These are phyloP conservation scores for Antrozous pallidus DNA, from an alignment of 2,797 vertebrate genomes.

Conservation along the genomic window DNA sequence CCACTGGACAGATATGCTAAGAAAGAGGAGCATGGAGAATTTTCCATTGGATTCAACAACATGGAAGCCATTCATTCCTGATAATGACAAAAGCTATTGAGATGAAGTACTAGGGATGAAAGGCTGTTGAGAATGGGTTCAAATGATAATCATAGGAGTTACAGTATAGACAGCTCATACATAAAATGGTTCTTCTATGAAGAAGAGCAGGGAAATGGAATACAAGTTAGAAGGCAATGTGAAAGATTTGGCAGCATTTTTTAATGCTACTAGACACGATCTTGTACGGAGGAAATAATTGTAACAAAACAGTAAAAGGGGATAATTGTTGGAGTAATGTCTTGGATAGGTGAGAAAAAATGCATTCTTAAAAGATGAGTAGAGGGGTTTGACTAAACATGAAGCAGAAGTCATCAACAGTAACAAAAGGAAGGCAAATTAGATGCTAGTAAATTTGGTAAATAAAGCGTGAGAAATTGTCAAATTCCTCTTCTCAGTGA, in stretches of 20 bases:
- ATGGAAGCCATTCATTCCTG: neutral
- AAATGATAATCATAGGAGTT: neutral
- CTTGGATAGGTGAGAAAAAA: neutral
- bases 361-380: neutral
- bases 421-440: neutral
- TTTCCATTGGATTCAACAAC: neutral
- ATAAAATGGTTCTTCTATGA: neutral
- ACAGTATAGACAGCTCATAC: neutral
- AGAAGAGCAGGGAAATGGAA: neutral
- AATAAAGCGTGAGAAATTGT: neutral
- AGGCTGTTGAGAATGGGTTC: neutral
- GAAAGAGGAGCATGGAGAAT: neutral
- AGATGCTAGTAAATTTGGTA: neutral
- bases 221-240: neutral
- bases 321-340: neutral
- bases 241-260: neutral
- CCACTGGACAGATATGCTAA: neutral
- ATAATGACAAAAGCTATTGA: too few relatives aligned
- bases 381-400: neutral
- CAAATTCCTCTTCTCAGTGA: conserved; percentile 6
- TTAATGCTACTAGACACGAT: neutral
- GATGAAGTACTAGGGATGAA: neutral
- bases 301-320: neutral
- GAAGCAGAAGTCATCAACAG: neutral
- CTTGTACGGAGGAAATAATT: neutral